Base-by-base conservation (phyloP, 1,140 invertebrate genomes). In the Drosophila setifemur region DNA sequence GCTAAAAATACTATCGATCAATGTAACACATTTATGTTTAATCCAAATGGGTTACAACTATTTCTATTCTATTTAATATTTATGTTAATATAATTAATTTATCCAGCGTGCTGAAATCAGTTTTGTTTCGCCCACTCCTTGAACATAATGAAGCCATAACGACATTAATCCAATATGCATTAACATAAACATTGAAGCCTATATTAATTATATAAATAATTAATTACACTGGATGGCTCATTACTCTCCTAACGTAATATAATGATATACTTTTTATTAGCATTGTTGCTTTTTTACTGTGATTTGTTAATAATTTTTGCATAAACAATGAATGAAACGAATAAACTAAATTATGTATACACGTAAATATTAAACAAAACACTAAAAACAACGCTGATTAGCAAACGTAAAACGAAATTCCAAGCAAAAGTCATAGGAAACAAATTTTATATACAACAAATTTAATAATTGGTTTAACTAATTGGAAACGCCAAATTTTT, bases 211-310 rank as follows among this genome's bases (percentile, higher is more conserved):
- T n/a, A n/a, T n/a, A n/a, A n/a, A n/a, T n/a, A n/a, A n/a, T n/a
- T n/a, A n/a, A n/a, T n/a, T n/a, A n/a, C n/a, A n/a, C n/a, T n/a
- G n/a, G n/a, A n/a, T n/a, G n/a, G n/a, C n/a, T n/a, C n/a, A n/a
- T n/a, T n/a, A n/a, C n/a, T n/a, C n/a, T n/a, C n/a, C n/a, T n/a
- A n/a, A n/a, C n/a, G 48, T 35, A 61, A 48, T 21, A 35, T 35
- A 40, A 66, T 33, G 49, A 71, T 35, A 54, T 33, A 37, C 60
- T 61, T 75, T 73, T 76, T n/a, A n/a, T 70, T 72, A 86, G 70
- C 79, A 71, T 75, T 79, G 74, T 85, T 83, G 79, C 81, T 85
- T 83, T 82, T 85, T 64, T 68, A 85, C 79, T 83, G 79, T 83
- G 79, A 83, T 83, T 83, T 83, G 79, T 83, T 83, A 74, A 75